phyloP scores from a whole-genome alignment of 2,888 invertebrate species.

The Pachycephus smyrnensis region DNA sequence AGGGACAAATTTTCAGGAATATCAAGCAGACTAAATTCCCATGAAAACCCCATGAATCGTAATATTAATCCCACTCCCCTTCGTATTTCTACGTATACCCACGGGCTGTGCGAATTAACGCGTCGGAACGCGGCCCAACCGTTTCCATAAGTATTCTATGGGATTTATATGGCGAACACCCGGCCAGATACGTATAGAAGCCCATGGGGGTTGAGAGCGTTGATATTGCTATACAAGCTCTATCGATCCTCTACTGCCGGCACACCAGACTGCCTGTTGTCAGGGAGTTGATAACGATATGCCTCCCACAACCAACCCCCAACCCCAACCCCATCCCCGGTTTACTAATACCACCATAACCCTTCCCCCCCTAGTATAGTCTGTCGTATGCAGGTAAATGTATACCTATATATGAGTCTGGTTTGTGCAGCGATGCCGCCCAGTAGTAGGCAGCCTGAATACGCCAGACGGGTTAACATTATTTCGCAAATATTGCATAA shows the following conservation, averaged over 20 bases:
- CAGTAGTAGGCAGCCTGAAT: background rate
- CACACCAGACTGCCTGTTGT: constrained; percentile 55
- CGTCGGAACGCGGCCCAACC: constrained; percentile 21
- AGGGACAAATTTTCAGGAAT: background rate
- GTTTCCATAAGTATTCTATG: constrained; percentile 1
- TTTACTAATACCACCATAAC: background rate
- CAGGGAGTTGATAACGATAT: constrained; percentile 57
- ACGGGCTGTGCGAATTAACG: constrained; percentile 28
- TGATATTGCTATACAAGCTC: constrained; percentile 58
- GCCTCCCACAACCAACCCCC: constrained; percentile 31
- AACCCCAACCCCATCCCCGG: background rate
- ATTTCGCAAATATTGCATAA: background rate
- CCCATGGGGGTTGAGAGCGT: constrained; percentile 52
- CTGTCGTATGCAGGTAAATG: background rate
- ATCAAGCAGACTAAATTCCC: background rate
- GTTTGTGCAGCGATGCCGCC: background rate
- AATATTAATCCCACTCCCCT: background rate
- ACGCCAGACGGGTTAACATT: background rate
- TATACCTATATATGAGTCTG: background rate
- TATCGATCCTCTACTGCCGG: constrained; percentile 52
- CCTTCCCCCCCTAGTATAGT: background rate
- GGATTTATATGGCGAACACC: background rate
- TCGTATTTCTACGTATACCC: background rate
- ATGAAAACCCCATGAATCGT: background rate
- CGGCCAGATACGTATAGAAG: background rate